phyloP scores from a whole-genome alignment of 1,140 invertebrate species.

The Nebria ingens region DNA sequence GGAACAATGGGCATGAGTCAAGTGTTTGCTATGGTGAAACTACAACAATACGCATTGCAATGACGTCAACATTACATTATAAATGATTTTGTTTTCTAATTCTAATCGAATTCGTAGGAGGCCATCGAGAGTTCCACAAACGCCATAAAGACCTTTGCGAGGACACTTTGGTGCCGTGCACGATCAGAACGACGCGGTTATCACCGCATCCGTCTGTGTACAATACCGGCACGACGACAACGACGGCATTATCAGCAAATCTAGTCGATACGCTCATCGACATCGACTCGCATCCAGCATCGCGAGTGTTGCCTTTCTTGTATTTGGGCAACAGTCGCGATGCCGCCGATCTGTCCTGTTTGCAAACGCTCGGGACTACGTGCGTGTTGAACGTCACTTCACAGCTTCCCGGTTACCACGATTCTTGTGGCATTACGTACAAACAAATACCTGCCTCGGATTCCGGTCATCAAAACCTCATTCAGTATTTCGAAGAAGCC shows the following conservation, averaged over 20 bases:
- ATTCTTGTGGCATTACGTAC: conserved; percentile 61
- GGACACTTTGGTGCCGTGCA: conserved; percentile 41
- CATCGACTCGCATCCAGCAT: conserved; percentile 67
- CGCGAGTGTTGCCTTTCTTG: conserved; percentile 75
- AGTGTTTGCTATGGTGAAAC: conserved; percentile 22
- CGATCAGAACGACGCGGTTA: conserved; percentile 20
- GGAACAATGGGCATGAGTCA: too few relatives aligned
- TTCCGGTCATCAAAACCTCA: conserved; percentile 79
- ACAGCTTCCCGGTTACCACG: conserved; percentile 60
- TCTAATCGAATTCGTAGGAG: conserved; percentile 49
- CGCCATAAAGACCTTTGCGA: conserved; percentile 55
- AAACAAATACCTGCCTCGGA: conserved; percentile 76
- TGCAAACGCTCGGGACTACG: conserved; percentile 54
- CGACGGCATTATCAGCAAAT: conserved; percentile 29
- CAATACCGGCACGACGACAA: conserved; percentile 30
- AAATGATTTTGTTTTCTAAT: too few relatives aligned
- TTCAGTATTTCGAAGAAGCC: conserved; percentile 86
- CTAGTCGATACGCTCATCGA: conserved; percentile 30
- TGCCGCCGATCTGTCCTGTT: conserved; percentile 59
- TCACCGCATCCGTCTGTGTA: conserved; percentile 25
- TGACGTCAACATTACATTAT: too few relatives aligned
- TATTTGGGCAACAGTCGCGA: conserved; percentile 80
- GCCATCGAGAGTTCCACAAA: conserved; percentile 56
- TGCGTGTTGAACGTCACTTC: conserved; percentile 78
- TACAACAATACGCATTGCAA: conserved; percentile 13